Evolutionary conservation across 1,140 invertebrate species (phyloP).

Genomic region (Papilio helenus): DNA sequence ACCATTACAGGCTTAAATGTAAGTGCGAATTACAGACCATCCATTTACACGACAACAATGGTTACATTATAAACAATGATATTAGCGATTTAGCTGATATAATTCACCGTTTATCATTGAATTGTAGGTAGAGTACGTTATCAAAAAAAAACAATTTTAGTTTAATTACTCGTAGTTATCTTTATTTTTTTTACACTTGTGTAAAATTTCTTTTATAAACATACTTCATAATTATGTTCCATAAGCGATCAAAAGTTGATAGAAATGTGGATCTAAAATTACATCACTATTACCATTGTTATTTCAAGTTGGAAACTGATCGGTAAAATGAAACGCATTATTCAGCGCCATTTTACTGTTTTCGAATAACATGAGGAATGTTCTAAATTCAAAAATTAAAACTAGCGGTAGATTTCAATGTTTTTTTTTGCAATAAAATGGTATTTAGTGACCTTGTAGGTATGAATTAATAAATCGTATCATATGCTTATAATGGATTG

Average conservation of each 20-base stretch:
- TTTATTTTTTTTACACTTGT: too few relatives aligned
- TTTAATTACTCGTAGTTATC: too few relatives aligned
- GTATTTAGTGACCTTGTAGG: too few relatives aligned
- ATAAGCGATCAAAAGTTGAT: too few relatives aligned
- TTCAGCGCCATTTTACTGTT: not conserved
- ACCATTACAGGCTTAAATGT: constrained; percentile 23
- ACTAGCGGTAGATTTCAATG: not conserved
- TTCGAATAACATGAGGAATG: not conserved
- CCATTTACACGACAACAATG: not conserved
- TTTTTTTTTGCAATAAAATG: not conserved
- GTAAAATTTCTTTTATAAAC: too few relatives aligned
- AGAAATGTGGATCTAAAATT: not conserved
- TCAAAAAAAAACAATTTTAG: too few relatives aligned
- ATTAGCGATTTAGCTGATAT: not conserved
- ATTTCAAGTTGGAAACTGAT: not conserved
- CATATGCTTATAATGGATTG: not conserved
- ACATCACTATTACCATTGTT: not conserved
- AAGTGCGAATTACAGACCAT: constrained; percentile 23
- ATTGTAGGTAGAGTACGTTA: not conserved
- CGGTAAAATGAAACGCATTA: not conserved
- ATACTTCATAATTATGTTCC: too few relatives aligned
- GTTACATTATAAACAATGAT: constrained; percentile 8
- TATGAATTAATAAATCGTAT: too few relatives aligned
- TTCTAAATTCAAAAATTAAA: not conserved
- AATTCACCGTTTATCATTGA: not conserved